Evolutionary conservation across 2,888 invertebrate genomes (phyloP), one percentile per base, ranked within the genome.

Genomic region (Druceiella hillmani): DNA sequence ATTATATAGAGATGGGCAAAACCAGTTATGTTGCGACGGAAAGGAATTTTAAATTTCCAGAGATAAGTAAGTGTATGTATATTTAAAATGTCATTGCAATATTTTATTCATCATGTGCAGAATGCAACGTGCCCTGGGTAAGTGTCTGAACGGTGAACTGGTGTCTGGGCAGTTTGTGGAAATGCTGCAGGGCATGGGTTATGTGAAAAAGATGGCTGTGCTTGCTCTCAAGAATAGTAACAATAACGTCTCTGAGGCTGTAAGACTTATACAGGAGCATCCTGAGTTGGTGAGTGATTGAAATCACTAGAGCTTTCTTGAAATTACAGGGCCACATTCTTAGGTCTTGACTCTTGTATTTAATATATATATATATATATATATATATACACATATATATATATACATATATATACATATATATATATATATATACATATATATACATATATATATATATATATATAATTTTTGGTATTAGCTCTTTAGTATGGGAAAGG

Each of bases 131-230:
- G 59, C 61, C 16, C 59, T 79, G 6, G 81, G 81, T n/a, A 57
- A 66, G 41, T 82, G 82, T 50, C 60, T 54, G 7, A 77, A 79
- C 56, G 80, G 81, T 1, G 58, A 69, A 3, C 66, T 70, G 41
- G 75, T 80, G 14, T 68, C 66, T 48, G 59, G 62, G 10, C 59
- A 60, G 33, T 64, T 74, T 44, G 62, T 77, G 31, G 62, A 63
- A 6, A 74, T 74, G 24, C 58, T 85, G 9, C 63, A 69, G 17
- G 74, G 70, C 25, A 87, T 88, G 86, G 88, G 88, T 0, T 88
- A 74, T 60, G 52, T 73, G 3, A 67, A 74, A 12, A 64, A 73
- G 4, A 57, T 76, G 4, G 79, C 81, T 0, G 58, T 73, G 0
- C 56, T 64, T 3, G 87, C 87, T 1, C 63, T 89, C 16, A 65